phyloP scores from a whole-genome alignment of 2,113 vertebrate genomes.

The Podarcis muralis region DNA sequence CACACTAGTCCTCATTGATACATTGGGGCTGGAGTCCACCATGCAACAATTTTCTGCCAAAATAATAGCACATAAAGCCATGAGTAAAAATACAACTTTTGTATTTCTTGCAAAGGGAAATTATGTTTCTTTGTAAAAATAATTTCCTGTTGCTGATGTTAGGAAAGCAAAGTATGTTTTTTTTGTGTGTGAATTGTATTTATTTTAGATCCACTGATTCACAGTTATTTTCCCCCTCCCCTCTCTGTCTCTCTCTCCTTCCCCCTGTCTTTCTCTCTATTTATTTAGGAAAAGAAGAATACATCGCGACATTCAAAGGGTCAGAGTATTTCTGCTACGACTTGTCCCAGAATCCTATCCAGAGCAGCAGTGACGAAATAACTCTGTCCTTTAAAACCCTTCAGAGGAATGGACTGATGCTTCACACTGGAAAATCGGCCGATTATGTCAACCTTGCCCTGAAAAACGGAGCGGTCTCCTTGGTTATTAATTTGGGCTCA shows the following conservation, averaged over 20 bases:
- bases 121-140: not conserved
- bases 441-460: constrained; percentile 99
- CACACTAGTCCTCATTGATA: not conserved
- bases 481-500: constrained; percentile 99
- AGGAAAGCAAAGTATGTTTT: not conserved
- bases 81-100: not conserved
- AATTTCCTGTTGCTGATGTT: constrained; percentile 1
- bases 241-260: not conserved
- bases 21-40: not conserved
- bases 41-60: not conserved
- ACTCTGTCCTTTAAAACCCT: constrained; percentile 98
- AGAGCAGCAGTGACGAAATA: constrained; percentile 99
- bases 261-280: not conserved
- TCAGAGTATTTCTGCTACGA: constrained; percentile 99
- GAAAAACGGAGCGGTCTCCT: constrained; percentile 98
- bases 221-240: not conserved
- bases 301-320: constrained; percentile 97
- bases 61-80: not conserved
- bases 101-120: not conserved
- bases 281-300: constrained; percentile 93
- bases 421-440: constrained; percentile 98
- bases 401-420: constrained; percentile 99
- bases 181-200: constrained; percentile 9
- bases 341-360: constrained; percentile 97
- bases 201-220: constrained; percentile 27